Percentiles rank a stretch among this genome's conserved stretches.
phyloP scores from a whole-genome alignment of 1,140 invertebrate genomes.

The Drosophila rufa region DNA sequence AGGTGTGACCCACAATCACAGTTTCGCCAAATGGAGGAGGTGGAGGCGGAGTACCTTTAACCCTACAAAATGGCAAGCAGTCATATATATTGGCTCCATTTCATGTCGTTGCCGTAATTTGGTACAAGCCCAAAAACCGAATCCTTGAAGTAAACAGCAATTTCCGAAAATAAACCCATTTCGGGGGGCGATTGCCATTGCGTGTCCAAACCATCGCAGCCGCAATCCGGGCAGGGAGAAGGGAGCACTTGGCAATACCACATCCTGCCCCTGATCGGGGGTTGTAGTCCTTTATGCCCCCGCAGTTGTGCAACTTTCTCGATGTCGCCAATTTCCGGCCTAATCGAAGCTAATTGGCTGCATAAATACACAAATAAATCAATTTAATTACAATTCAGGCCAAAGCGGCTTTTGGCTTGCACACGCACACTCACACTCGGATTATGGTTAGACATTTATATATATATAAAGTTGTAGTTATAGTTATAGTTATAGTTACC shows the following conservation, averaged over 20 bases:
- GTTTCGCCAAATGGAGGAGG: constrained; percentile 24
- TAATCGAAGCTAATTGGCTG: constrained; percentile 58
- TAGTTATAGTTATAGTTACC: too few species aligned
- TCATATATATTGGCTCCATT: constrained; percentile 33
- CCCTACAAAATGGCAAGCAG: constrained; percentile 11
- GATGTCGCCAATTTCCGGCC: constrained; percentile 32
- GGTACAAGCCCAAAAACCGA: constrained; percentile 45
- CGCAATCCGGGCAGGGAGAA: constrained; percentile 11
- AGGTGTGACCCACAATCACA: constrained; percentile 52
- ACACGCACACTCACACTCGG: constrained; percentile 33
- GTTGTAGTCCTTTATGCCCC: constrained; percentile 8
- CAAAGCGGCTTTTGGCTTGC: constrained; percentile 17
- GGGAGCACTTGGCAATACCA: constrained; percentile 6
- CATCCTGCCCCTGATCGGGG: constrained; percentile 11
- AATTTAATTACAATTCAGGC: constrained; percentile 61
- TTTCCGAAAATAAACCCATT: constrained; percentile 78
- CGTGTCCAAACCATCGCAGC: constrained; percentile 63
- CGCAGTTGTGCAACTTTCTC: constrained; percentile 29
- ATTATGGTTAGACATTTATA: constrained; percentile 1
- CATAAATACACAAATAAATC: constrained; percentile 55
- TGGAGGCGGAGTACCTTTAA: constrained; percentile 5
- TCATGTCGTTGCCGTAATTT: constrained; percentile 54
- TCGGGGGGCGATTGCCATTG: constrained; percentile 61
- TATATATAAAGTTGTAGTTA: too few species aligned
- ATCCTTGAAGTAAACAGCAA: constrained; percentile 76